Evolutionary conservation across 2,888 invertebrate species (phyloP).

Genomic region (Papilio protenor): DNA sequence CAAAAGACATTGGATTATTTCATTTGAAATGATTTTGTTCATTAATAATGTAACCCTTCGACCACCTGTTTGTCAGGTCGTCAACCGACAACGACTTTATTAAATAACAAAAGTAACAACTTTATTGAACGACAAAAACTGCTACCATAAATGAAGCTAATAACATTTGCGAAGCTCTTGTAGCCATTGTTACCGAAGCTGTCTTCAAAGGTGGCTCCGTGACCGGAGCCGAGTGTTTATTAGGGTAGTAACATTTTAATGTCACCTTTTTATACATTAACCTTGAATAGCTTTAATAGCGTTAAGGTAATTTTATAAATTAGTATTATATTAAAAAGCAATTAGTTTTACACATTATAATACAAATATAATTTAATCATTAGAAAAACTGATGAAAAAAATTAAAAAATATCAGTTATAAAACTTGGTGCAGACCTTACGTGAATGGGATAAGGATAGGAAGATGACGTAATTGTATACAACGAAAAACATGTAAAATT

Average conservation of each 20-base stretch:
- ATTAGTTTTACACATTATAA: no score
- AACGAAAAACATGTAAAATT: not conserved
- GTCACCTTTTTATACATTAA: slow-evolving; percentile 39
- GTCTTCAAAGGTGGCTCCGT: slow-evolving; percentile 34
- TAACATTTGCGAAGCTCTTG: slow-evolving; percentile 15
- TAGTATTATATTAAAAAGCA: no score
- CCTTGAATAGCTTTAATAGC: slow-evolving; percentile 30
- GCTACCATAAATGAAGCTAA: slow-evolving; percentile 11
- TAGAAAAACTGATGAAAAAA: no score
- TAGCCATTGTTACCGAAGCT: slow-evolving; percentile 17
- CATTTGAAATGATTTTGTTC: not conserved
- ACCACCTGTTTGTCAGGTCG: not conserved
- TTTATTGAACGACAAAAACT: not conserved
- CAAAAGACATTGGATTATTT: not conserved
- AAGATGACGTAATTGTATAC: not conserved
- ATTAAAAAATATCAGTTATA: no score
- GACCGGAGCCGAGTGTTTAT: slow-evolving; percentile 15
- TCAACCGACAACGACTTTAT: not conserved
- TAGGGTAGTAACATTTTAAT: slow-evolving; percentile 39
- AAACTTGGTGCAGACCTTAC: no score
- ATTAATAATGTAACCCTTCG: not conserved
- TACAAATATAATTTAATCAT: no score
- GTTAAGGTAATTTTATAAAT: slow-evolving; percentile 14
- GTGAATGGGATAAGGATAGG: not conserved
- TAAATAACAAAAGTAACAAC: not conserved